Conservation (phyloP, 2,888 invertebrate species). For the Ophioninae sp. region DNA sequence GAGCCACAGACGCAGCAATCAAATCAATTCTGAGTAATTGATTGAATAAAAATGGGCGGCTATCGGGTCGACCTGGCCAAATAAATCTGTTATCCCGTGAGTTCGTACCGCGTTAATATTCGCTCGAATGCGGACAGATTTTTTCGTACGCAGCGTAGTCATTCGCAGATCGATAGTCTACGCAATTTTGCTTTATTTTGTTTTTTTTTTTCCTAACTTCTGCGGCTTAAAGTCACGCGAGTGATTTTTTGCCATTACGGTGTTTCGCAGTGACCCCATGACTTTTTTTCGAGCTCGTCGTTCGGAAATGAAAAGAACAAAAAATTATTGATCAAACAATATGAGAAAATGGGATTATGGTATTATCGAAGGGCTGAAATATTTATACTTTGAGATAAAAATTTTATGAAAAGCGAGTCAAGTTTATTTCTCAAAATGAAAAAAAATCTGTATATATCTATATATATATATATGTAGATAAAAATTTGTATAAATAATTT, state of each 20-base stretch:
- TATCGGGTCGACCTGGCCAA: constrained; percentile 48
- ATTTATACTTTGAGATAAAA: too few species aligned
- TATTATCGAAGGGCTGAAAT: too few species aligned
- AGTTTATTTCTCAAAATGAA: too few species aligned
- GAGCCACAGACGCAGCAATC: constrained; percentile 61
- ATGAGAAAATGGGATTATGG: too few species aligned
- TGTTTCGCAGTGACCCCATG: background rate
- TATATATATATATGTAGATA: too few species aligned
- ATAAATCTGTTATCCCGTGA: constrained; percentile 52
- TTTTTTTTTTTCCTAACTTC: background rate
- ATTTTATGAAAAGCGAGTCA: too few species aligned
- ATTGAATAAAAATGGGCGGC: constrained; percentile 58
- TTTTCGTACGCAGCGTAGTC: constrained; percentile 22
- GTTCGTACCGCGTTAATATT: constrained; percentile 29
- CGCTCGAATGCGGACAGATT: constrained; percentile 25
- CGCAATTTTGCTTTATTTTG: background rate
- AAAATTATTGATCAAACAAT: too few species aligned
- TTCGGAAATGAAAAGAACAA: background rate
- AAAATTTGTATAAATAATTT: too few species aligned
- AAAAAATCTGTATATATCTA: too few species aligned
- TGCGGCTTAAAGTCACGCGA: background rate
- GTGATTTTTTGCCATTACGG: background rate
- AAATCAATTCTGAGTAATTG: constrained; percentile 66
- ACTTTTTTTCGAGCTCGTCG: background rate
- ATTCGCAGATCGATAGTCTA: constrained; percentile 27